Evolutionary conservation across 1,140 invertebrate genomes (phyloP), one percentile per base, ranked within the genome.

Genomic region (Magallana ariakensis): DNA sequence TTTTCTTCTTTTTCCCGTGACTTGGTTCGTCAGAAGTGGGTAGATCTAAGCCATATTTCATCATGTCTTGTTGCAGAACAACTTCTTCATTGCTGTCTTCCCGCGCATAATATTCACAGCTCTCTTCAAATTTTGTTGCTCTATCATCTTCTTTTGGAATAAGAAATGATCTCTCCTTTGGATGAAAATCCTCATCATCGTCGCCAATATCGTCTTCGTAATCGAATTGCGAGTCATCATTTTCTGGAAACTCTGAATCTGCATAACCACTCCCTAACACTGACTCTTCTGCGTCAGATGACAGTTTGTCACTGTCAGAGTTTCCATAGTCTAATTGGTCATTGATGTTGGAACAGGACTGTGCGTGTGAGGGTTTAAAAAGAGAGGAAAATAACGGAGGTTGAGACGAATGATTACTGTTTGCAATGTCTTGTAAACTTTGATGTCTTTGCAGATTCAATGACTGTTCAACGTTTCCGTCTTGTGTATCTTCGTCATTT

Each of bases 1-100:
- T 46, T 54, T 85, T 75, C 4, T 83, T 86, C 80, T 60, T 33
- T 7, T 26, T 83, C n/a, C 1, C 62, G 19, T 54, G 55, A 26
- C 46, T 70, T 3, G 62, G 55, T 56, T 84, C 26, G 53, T 82
- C 66, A 57, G 66, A 58, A 16, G 62, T 46, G 82, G 70, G 80
- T 7, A 89, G 33, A 33, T 85, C 80, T 8, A 87, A 70, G 33
- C 88, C 88, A 75, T 89, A 26, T 15, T 70, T 84, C 16, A 89
- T 57, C 53, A 87, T 80, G 19, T 87, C 83, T 0, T 85, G 8
- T 60, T 89, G 85, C 15, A 60, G 11, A 54, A 80, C 11, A 46
- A 83, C 26, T 4, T 83, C 66, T 53, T 86, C 82, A 13, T 80
- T 33, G 8, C 15, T 19, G 15, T 83, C 66, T 22, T 84, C 55